Percentiles rank a stretch among this genome's conserved stretches.
Conservation (phyloP, 2,888 invertebrate genomes). For the Apodemia zela region DNA sequence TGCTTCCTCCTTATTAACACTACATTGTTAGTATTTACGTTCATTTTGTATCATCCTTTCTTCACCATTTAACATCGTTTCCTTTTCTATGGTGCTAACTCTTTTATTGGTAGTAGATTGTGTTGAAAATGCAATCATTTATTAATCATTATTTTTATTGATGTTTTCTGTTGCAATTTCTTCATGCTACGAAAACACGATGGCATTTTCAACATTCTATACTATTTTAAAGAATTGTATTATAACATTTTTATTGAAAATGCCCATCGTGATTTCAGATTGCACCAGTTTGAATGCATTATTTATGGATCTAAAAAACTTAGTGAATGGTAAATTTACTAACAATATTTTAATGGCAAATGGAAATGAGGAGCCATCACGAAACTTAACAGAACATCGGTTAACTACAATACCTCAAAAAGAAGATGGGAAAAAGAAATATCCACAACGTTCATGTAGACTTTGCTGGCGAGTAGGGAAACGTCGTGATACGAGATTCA, state of each 20-base stretch:
- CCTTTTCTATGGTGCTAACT: conserved; percentile 43
- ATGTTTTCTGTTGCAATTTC: conserved; percentile 66
- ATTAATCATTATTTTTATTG: conserved; percentile 56
- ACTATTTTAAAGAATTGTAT: conserved; percentile 31
- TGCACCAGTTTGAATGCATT: conserved; percentile 70
- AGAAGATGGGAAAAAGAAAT: conserved; percentile 77
- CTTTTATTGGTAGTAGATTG: conserved; percentile 52
- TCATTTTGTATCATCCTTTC: not conserved
- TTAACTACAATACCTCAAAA: conserved; percentile 76
- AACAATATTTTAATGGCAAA: conserved; percentile 50
- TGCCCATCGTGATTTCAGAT: conserved; percentile 81
- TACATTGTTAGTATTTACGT: not conserved
- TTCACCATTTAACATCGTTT: conserved; percentile 26
- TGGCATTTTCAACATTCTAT: conserved; percentile 77
- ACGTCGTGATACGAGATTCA: conserved; percentile 71
- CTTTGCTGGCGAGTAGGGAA: conserved; percentile 74
- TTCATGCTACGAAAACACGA: conserved; percentile 73
- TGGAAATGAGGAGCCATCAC: conserved; percentile 51
- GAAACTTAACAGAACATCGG: conserved; percentile 60
- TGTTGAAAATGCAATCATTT: conserved; percentile 79
- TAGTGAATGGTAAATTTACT: conserved; percentile 71
- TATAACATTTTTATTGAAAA: conserved; percentile 60
- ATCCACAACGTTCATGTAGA: conserved; percentile 75
- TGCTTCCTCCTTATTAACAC: not conserved
- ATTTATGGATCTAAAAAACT: conserved; percentile 75